Evolutionary conservation across 30 jellyfish, hydroid and myxozoan genomes (phyloP), one percentile per base, ranked within the genome.

Genomic region (Aurelia aurita complex sp. Pacific): DNA sequence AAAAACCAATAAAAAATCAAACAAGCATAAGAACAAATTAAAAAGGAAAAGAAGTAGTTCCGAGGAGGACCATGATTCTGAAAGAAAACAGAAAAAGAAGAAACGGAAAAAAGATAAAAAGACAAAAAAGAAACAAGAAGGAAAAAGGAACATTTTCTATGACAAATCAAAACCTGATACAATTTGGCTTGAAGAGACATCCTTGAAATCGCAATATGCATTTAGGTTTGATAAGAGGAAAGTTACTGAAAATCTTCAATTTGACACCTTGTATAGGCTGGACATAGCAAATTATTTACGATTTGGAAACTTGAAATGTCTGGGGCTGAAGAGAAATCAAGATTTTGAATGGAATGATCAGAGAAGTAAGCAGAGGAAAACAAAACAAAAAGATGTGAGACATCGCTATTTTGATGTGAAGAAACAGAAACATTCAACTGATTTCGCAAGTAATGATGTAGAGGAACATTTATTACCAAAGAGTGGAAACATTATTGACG

Each of bases 111-210:
- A 79, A n/a, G 51, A 42, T 10, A 65, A 79, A 19, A 35, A 64
- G 66, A 79, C 66, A 32, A 79, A 32, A 43, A 79, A 65, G 74
- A 71, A 88, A 73, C 15, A 13, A 10, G 74, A 76, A 50, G 72
- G 63, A 32, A 72, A 72, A 43, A n/a, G 52, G 23, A 61, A 81
- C 11, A 33, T 9, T 16, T 34, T 42, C 3, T 43, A 7, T 73
- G 86, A 83, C 40, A 51, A 63, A 8, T 9, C 69, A 10, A 92
- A 92, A 68, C 98, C 98, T 10, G 83, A 81, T 68, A 87, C 95
- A 8, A 92, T 88, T 7, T 92, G 97, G 98, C 90, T 87, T 5
- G 98, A 87, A 19, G 92, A 87, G 13, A 73, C 98, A 67, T 13
- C 57, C 23, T 59, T 87, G 15, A 71, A 69, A 46, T 35, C 77